A percentile compares a stretch with the other conserved stretches of the same genome.
phyloP scores from a whole-genome alignment of 2,888 invertebrate species.

The Phalera bucephala region DNA sequence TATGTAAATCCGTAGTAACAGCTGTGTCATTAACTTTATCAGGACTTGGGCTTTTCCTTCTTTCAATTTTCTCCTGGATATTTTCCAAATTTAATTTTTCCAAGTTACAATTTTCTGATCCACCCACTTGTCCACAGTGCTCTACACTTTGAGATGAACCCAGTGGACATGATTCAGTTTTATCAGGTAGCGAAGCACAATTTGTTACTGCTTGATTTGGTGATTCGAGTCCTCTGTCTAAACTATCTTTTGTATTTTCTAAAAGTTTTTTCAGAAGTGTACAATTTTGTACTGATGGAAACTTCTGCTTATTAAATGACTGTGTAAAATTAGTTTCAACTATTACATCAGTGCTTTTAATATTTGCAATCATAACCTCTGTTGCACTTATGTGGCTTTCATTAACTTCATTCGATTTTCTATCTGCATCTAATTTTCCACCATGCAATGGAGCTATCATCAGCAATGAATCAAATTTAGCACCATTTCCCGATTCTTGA shows the following conservation, averaged over 20 bases:
- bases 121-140: conserved; percentile 30
- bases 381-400: conserved; percentile 10
- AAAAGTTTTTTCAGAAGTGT: conserved; percentile 70
- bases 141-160: conserved; percentile 27
- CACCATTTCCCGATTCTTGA: conserved; percentile 4
- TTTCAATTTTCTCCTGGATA: conserved; percentile 30
- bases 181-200: conserved; percentile 34
- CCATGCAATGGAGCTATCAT: conserved; percentile 10
- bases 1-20: conserved; percentile 28
- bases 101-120: conserved; percentile 21
- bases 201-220: conserved; percentile 33
- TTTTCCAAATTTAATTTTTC: conserved; percentile 33
- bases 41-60: conserved; percentile 27
- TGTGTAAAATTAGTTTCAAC: conserved; percentile 26
- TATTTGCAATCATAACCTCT: conserved; percentile 18
- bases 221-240: conserved; percentile 43
- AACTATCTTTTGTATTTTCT: conserved; percentile 60
- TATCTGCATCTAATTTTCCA: conserved; percentile 12
- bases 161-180: conserved; percentile 26
- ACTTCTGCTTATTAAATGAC: conserved; percentile 36
- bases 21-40: conserved; percentile 40
- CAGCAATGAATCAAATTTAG: conserved; percentile 11
- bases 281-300: conserved; percentile 59
- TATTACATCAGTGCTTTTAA: conserved; percentile 12
- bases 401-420: conserved; percentile 14